These are phyloP conservation scores for Trichogramma dendrolimi DNA, from an alignment of 2,888 invertebrate species.

Conservation along the genomic window DNA sequence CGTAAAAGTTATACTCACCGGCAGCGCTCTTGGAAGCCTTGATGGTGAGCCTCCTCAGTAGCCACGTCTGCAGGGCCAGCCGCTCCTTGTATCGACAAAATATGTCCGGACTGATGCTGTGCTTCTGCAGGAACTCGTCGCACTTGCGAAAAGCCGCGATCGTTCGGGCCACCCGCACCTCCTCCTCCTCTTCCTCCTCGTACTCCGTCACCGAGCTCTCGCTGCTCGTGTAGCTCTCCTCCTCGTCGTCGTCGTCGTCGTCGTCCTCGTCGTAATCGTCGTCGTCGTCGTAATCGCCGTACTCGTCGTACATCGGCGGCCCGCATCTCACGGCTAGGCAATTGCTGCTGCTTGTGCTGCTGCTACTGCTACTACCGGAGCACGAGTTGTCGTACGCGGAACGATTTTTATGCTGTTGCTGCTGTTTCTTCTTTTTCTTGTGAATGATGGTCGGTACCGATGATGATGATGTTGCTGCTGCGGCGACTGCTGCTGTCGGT, in stretches of 20 bases:
- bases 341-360: constrained; percentile 13
- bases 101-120: constrained; percentile 72
- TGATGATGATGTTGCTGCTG: not conserved
- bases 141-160: constrained; percentile 58
- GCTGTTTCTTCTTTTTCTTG: no score
- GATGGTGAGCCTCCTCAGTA: constrained; percentile 39
- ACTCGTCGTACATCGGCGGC: not conserved
- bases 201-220: constrained; percentile 28
- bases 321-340: no score
- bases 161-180: constrained; percentile 43
- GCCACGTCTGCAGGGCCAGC: constrained; percentile 45
- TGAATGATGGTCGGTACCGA: no score
- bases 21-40: constrained; percentile 33
- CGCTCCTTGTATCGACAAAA: constrained; percentile 67
- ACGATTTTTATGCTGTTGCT: no score
- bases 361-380: not conserved
- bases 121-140: constrained; percentile 61
- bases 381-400: not conserved
- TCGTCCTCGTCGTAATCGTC: not conserved
- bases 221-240: constrained; percentile 28
- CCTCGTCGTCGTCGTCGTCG: constrained; percentile 14
- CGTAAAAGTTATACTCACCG: constrained; percentile 37
- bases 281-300: not conserved
- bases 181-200: constrained; percentile 23
- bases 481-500: not conserved